Conservation (phyloP, 2,113 vertebrate species). For the Pholis gunnellus region DNA sequence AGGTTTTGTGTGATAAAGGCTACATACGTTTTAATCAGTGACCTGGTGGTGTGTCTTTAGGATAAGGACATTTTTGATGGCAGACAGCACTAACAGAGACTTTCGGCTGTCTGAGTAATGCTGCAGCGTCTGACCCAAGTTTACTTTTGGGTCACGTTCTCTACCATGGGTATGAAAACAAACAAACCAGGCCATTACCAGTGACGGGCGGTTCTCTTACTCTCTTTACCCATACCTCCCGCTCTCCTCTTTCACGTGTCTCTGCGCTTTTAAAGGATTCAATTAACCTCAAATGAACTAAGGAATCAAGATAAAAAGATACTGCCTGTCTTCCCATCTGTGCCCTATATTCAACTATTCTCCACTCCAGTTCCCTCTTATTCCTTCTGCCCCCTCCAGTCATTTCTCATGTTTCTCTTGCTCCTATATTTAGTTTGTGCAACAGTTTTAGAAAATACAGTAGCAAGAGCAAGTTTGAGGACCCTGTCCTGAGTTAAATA, state of each 20-base stretch:
- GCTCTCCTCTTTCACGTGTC: slow-evolving; percentile 59
- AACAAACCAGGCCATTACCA: slow-evolving; percentile 74
- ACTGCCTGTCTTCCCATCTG: slow-evolving; percentile 49
- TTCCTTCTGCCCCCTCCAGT: slow-evolving; percentile 17
- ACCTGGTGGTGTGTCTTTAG: slow-evolving; percentile 13
- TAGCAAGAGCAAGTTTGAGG: background rate
- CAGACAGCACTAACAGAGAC: slow-evolving; percentile 37
- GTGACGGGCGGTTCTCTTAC: slow-evolving; percentile 42
- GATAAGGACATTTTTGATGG: slow-evolving; percentile 36
- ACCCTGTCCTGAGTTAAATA: background rate
- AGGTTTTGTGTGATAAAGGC: slow-evolving; percentile 48
- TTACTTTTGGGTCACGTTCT: slow-evolving; percentile 72
- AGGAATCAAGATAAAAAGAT: slow-evolving; percentile 53
- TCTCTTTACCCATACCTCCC: slow-evolving; percentile 44
- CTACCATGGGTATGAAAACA: slow-evolving; percentile 70
- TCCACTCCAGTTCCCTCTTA: slow-evolving; percentile 47
- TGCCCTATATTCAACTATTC: slow-evolving; percentile 47
- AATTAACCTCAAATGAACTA: slow-evolving; percentile 74
- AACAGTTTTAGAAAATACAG: slow-evolving; percentile 33
- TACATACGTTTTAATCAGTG: slow-evolving; percentile 24
- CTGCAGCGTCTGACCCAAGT: slow-evolving; percentile 47
- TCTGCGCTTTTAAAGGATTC: slow-evolving; percentile 76
- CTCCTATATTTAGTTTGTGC: slow-evolving; percentile 25
- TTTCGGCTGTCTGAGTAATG: slow-evolving; percentile 49
- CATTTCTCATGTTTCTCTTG: slow-evolving; percentile 35